phyloP scores from a whole-genome alignment of 1,140 invertebrate genomes.

The Akabosia matsudoensis region DNA sequence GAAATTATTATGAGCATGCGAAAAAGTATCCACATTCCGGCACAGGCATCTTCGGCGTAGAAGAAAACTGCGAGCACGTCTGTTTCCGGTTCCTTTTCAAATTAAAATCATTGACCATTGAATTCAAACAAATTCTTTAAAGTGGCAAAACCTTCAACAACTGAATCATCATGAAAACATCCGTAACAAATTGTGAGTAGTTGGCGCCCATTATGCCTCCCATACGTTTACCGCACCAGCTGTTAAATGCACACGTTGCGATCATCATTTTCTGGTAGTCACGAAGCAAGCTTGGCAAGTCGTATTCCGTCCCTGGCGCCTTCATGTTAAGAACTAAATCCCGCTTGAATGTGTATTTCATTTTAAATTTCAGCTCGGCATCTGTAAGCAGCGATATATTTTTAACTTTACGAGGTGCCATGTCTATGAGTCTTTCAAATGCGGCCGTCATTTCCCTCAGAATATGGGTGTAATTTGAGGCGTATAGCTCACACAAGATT shows the following conservation, averaged over 20 bases:
- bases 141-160: too few relatives aligned
- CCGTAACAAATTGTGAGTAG: slow-evolving; percentile 28
- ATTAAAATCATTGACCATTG: too few relatives aligned
- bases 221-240: slow-evolving; percentile 18
- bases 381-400: neutral
- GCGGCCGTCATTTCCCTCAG: slow-evolving; percentile 22
- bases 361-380: neutral
- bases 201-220: neutral
- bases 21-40: slow-evolving; percentile 31
- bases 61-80: slow-evolving; percentile 24
- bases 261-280: slow-evolving; percentile 29
- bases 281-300: neutral
- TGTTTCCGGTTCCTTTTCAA: slow-evolving; percentile 24
- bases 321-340: neutral
- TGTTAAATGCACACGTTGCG: neutral
- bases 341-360: too few relatives aligned
- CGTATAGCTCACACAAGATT: neutral
- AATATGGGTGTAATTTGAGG: too few relatives aligned
- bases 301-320: slow-evolving; percentile 26
- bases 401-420: neutral
- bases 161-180: slow-evolving; percentile 38
- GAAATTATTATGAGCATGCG: slow-evolving; percentile 29
- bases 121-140: too few relatives aligned
- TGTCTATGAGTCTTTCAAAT: neutral
- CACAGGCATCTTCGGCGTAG: slow-evolving; percentile 19